Evolutionary conservation across 2,113 vertebrate species (phyloP), one percentile per base, ranked within the genome.

Genomic region (Nycticorax nycticorax): DNA sequence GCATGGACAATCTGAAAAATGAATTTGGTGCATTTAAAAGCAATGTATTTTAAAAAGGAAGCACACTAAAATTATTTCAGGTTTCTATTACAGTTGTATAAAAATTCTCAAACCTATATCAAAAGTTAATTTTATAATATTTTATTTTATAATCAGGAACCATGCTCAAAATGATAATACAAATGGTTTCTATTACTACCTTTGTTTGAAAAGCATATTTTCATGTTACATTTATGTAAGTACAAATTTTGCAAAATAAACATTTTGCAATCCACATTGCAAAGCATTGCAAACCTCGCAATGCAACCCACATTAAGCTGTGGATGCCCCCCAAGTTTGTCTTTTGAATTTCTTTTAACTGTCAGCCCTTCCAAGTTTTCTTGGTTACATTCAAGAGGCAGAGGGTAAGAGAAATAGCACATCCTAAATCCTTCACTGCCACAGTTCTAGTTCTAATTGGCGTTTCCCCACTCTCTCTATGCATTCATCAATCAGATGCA

Each of bases 401-500:
- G 63, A 85, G 52, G 23, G 35, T 45, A 74, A 59, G 30, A 83
- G 47, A 75, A 59, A 43, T 4, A 24, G 26, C 11, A 23, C 33
- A 88, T 79, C 68, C 55, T 41, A 76, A 67, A 43, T 17, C 50
- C 53, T 92, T 67, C 27, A 3, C 10, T 24, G 30, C 35, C 33
- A 45, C 12, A 24, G n/a, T 41, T 89, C 48, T 59, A 43, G 82
- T 92, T 80, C 73, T 95, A 90, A 89, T 83, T 94, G 96, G 79
- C 57, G 67, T 95, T 97, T 93, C 96, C 53, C 88, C 74, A 79
- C 55, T 92, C 68, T 80, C 69, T 80, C 69, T 45, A 19, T 63
- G 69, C 39, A 43, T 92, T 96, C 91, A 92, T 96, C 97, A 97
- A 95, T 97, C 97, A 97, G 89, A 82, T 94, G 90, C 87, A 96